Conservation (phyloP, 2,888 invertebrate species). For the Ariolimax columbianus region DNA sequence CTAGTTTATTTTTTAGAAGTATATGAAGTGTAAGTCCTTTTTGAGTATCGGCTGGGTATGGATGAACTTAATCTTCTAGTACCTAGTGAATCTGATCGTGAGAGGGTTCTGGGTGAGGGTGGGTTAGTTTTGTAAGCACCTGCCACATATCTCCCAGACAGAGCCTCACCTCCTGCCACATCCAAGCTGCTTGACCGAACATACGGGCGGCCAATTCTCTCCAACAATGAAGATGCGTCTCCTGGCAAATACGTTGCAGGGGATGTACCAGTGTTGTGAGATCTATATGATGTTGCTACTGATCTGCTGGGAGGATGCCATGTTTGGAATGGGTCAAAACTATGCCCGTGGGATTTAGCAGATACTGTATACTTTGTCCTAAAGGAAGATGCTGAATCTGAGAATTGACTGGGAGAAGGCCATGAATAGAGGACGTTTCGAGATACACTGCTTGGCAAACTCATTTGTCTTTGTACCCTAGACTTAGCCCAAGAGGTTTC, state of each 20-base stretch:
- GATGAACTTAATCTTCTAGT: background rate
- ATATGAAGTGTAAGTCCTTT: background rate
- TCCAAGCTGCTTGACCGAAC: background rate
- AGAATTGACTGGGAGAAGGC: slow-evolving; percentile 24
- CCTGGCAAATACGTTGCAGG: background rate
- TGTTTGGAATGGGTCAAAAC: slow-evolving; percentile 33
- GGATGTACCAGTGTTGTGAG: background rate
- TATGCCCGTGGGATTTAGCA: background rate
- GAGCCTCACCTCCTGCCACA: slow-evolving; percentile 14
- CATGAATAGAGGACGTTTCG: slow-evolving; percentile 25
- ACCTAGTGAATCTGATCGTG: background rate
- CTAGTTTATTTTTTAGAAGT: slow-evolving; percentile 11
- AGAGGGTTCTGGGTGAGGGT: background rate
- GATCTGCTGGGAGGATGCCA: slow-evolving; percentile 24
- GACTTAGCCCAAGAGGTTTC: slow-evolving; percentile 7
- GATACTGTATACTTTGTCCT: background rate
- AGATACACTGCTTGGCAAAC: slow-evolving; percentile 9
- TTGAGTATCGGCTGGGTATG: background rate
- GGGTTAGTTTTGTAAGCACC: slow-evolving; percentile 14
- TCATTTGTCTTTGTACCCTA: slow-evolving; percentile 14
- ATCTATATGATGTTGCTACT: slow-evolving; percentile 24
- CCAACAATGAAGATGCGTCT: background rate
- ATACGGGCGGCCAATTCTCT: background rate
- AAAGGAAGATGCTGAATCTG: slow-evolving; percentile 6
- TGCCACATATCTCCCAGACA: background rate